Percentiles rank a stretch among this genome's conserved stretches.
These are phyloP conservation scores for Selenia dentaria DNA, from an alignment of 2,888 invertebrate species.

Conservation along the genomic window DNA sequence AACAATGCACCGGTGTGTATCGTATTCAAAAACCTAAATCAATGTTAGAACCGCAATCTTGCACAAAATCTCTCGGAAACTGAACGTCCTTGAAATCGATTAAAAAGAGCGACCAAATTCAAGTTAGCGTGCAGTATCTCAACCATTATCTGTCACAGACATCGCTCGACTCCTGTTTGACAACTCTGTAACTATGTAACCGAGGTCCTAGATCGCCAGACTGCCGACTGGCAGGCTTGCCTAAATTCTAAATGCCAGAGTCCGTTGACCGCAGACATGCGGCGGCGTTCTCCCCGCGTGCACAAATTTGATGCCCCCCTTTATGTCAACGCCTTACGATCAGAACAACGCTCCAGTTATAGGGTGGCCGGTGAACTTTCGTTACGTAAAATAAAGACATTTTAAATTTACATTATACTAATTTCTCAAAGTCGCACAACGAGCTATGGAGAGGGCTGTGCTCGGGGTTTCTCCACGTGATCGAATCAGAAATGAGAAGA, in stretches of 20 bases:
- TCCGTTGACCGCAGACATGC: constrained; percentile 46
- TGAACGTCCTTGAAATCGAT: no score
- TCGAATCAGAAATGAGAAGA: no score
- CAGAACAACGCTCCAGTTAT: constrained; percentile 53
- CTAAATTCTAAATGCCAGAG: constrained; percentile 39
- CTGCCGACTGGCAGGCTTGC: constrained; percentile 37
- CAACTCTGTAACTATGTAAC: constrained; percentile 24
- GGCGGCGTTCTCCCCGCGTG: constrained; percentile 39
- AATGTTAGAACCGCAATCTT: no score
- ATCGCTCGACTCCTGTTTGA: constrained; percentile 22
- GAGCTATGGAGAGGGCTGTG: no score
- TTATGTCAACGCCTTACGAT: constrained; percentile 56
- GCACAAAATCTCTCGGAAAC: no score
- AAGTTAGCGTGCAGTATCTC: constrained; percentile 21
- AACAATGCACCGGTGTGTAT: no score
- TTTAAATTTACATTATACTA: no score
- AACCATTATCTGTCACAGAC: constrained; percentile 11
- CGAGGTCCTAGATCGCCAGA: constrained; percentile 22
- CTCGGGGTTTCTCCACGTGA: no score
- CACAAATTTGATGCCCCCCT: constrained; percentile 50
- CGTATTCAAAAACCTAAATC: no score
- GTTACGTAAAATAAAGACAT: background rate
- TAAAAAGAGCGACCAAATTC: background rate
- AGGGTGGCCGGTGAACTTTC: constrained; percentile 33
- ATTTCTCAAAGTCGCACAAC: no score